phyloP scores from a whole-genome alignment of 2,797 vertebrate genomes.

The Argentina silus region DNA sequence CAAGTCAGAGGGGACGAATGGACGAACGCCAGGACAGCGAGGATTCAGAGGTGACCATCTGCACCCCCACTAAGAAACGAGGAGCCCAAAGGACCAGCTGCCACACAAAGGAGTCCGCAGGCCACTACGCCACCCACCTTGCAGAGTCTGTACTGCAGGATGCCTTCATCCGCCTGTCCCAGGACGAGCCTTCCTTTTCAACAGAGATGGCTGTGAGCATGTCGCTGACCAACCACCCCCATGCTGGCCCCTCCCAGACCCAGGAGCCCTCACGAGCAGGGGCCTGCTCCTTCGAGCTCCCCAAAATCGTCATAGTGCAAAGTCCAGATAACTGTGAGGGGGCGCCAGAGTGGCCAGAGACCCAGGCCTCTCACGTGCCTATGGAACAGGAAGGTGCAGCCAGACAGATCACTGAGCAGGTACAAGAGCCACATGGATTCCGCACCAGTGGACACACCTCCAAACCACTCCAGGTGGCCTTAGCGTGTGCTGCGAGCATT shows the following conservation, averaged over 20 bases:
- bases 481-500: conserved; percentile 92
- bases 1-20: conserved; percentile 68
- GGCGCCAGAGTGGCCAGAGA: conserved; percentile 80
- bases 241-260: conserved; percentile 57
- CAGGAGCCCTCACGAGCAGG: conserved; percentile 67
- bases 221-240: conserved; percentile 60
- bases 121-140: conserved; percentile 92
- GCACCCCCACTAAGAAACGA: conserved; percentile 46
- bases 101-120: conserved; percentile 79
- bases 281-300: conserved; percentile 89
- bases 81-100: conserved; percentile 37
- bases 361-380: conserved; percentile 62
- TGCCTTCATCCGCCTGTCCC: conserved; percentile 93
- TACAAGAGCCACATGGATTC: conserved; percentile 33
- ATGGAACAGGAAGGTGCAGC: conserved; percentile 61
- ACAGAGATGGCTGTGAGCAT: conserved; percentile 83
- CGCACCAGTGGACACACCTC: conserved; percentile 58
- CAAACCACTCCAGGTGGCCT: conserved; percentile 87
- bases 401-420: conserved; percentile 47
- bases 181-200: conserved; percentile 82
- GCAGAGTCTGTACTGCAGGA: conserved; percentile 96
- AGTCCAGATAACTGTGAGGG: conserved; percentile 89
- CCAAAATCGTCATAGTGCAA: conserved; percentile 96
- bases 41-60: conserved; percentile 57
- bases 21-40: conserved; percentile 63